Conservation (phyloP, 2,797 vertebrate species). For the Myiothlypis coronata region DNA sequence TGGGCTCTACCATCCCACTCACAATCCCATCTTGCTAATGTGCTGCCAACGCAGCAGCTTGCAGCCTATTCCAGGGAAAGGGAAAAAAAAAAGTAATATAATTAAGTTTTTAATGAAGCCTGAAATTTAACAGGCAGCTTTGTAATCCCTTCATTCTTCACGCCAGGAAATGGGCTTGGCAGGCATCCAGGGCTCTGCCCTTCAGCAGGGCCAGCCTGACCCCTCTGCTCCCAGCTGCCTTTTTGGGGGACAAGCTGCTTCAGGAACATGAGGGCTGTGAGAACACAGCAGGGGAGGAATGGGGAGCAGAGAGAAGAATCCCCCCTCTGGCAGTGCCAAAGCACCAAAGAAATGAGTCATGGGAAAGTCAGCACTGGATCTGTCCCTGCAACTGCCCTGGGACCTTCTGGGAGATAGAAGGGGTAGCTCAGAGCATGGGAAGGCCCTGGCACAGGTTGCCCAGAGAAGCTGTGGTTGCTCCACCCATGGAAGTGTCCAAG, state of each 20-base stretch:
- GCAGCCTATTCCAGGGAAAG: not conserved
- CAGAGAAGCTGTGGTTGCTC: not conserved
- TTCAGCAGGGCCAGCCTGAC: not conserved
- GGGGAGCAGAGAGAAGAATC: not conserved
- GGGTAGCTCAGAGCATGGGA: not conserved
- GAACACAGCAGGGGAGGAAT: not conserved
- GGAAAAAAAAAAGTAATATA: not conserved
- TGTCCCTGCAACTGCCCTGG: not conserved
- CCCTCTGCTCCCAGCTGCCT: not conserved
- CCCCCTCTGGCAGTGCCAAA: not conserved
- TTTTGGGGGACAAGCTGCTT: not conserved
- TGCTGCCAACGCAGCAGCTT: not conserved
- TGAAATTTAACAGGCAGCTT: slow-evolving; percentile 48
- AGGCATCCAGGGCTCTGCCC: slow-evolving; percentile 8
- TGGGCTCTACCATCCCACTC: slow-evolving; percentile 16
- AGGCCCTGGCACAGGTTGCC: not conserved
- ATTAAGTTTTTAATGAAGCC: slow-evolving; percentile 43
- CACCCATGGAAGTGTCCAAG: not conserved
- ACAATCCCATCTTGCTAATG: not conserved
- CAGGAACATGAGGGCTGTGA: fast-evolving
- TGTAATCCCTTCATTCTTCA: slow-evolving; percentile 8
- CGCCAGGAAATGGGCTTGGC: not conserved
- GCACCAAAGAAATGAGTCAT: not conserved
- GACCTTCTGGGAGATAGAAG: not conserved
- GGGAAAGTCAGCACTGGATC: not conserved